Evolutionary conservation across 2,888 invertebrate species (phyloP).

Genomic region (Nematopogon swammerdamellus): DNA sequence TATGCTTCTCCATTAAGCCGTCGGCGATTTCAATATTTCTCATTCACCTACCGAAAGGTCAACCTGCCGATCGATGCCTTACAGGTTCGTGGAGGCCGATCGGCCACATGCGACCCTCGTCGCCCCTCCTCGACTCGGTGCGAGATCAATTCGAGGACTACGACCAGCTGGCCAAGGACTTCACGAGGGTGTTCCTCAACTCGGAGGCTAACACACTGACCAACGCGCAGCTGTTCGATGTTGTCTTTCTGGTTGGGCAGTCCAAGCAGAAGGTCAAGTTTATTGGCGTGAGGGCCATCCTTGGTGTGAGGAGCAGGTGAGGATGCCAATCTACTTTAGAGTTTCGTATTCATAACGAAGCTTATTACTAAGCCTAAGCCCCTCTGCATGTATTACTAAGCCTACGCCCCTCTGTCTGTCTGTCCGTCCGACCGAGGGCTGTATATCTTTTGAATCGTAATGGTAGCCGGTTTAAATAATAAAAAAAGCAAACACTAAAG

Average conservation of each 20-base stretch:
- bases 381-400: constrained; percentile 2
- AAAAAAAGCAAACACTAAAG: no score
- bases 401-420: no score
- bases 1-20: no score
- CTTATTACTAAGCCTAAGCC: constrained; percentile 9
- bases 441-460: no score
- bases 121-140: constrained; percentile 87
- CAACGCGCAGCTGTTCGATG: constrained; percentile 85
- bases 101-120: constrained; percentile 91
- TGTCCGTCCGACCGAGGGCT: no score
- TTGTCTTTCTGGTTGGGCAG: constrained; percentile 87
- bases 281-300: constrained; percentile 86
- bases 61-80: no score
- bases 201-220: constrained; percentile 72
- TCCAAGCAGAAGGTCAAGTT: constrained; percentile 89
- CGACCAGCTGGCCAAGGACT: constrained; percentile 90
- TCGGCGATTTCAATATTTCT: no score
- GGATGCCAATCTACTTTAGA: no score
- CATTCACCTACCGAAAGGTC: no score
- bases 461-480: no score
- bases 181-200: constrained; percentile 85
- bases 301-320: constrained; percentile 86
- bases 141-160: constrained; percentile 93
- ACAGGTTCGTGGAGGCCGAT: constrained; percentile 92
- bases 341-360: no score